Evolutionary conservation across 2,888 invertebrate genomes (phyloP), one percentile per base, ranked within the genome.

Genomic region (Therioaphis trifolii): DNA sequence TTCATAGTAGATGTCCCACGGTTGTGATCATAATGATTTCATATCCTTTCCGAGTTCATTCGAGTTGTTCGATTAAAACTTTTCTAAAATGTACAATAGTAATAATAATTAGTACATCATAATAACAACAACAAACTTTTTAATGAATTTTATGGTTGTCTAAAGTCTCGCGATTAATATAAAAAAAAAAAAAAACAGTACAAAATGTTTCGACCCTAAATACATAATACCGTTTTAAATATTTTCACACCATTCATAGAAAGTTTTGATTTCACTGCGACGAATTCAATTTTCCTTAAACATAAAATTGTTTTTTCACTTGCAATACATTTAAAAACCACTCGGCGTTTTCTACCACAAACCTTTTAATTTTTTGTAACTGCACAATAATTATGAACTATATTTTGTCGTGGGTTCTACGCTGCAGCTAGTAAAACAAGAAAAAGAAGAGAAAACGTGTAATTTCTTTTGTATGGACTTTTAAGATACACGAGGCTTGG

Each of bases 91-190:
- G 29, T 29, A 52, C 12, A 21, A 4, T 27, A 29, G 18, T 52
- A 18, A 63, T 18, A 63, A 63, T 72, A 52, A 52, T 29, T n/a
- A 72, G 27, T 29, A 27, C 29, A n/a, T 72, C n/a, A 49, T 71
- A 49, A 49, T 49, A 29, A 71, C n/a, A 71, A 71, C 0, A 71
- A 69, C 27, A 71, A n/a, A 72, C 49, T 49, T 72, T 58, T 72
- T 72, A 72, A 72, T 72, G 15, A 52, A 52, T 52, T 72, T 5
- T 52, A 29, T n/a, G 2, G 29, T 52, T 72, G 29, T 52, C 49
- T 29, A 49, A 72, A 52, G 72, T 29, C 29, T n/a, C 0, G n/a
- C 5, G n/a, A 72, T 29, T 52, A 52, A 52, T 72, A 72, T 52
- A 52, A 52, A 52, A 72, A 52, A n/a, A 29, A 52, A 72, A 52